Evolutionary conservation across 2,888 invertebrate genomes (phyloP), one percentile per base, ranked within the genome.

Genomic region (Andrena minutula): DNA sequence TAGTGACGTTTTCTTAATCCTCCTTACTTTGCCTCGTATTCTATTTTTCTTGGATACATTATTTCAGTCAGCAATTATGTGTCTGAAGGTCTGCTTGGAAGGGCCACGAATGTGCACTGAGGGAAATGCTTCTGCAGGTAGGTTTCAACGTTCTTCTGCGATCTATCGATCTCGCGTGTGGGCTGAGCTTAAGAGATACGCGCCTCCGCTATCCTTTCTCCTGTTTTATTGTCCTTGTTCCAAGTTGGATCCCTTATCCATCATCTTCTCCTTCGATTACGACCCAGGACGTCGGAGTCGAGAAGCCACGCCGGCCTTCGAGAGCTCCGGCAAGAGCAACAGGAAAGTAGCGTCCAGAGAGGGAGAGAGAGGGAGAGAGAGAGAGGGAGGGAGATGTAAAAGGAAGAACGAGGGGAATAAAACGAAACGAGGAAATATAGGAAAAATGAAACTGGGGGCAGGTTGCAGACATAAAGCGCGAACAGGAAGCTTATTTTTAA

Each of bases 261-360:
- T 89, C 89, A 89, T 89, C 79, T 88, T 83, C 86, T 82, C 71
- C 75, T 80, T 89, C 80, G 84, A 88, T 88, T 87, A 84, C 82
- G 74, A 89, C 82, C 79, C 82, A 75, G 68, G 74, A 83, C 82
- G 76, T 86, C 79, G 23, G 77, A 84, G 35, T 70, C 82, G 73
- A 60, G 64, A 41, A 63, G 41, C 71, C 68, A 58, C 26, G 69
- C 41, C 65, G 49, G 75, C 53, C 76, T 79, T 84, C 81, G 64
- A 79, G 58, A 76, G 41, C 82, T 47, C 65, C 75, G 65, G 47
- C 63, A 75, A 56, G 53, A 66, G 68, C 47, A 84, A 75, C 41
- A 70, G 63, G 64, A 77, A 77, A 71, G 66, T 69, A 63, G 49
- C 6, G 49, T 49, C 41, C 23, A 69, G 64, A 81, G 51, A 10